Evolutionary conservation across 2,797 vertebrate species (phyloP).

Genomic region (Discoglossus pictus): DNA sequence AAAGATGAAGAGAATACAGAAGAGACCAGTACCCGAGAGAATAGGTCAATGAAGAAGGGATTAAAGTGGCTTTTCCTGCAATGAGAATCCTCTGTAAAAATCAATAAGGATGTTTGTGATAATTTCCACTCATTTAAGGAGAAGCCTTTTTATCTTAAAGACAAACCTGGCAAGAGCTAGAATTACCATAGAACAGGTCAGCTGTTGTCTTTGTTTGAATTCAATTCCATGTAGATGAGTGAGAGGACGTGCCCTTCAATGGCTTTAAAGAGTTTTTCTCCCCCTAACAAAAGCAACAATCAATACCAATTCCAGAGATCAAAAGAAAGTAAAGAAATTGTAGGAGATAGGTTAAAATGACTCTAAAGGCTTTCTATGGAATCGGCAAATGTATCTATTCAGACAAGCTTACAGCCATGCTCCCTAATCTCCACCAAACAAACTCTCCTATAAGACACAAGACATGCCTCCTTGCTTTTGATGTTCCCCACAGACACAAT

Average conservation of each 20-base stretch:
- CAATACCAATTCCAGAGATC: constrained; percentile 24
- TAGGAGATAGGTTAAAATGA: no score
- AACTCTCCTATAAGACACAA: no score
- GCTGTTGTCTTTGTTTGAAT: constrained; percentile 12
- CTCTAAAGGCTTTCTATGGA: no score
- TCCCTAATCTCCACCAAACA: no score
- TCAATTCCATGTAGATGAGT: constrained; percentile 39
- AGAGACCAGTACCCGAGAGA: neutral
- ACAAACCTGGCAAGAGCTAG: constrained; percentile 7
- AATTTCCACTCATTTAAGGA: constrained; percentile 35
- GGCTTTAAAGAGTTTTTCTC: neutral
- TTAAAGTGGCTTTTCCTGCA: constrained; percentile 14
- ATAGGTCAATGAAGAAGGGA: constrained; percentile 30
- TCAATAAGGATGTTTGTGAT: constrained; percentile 16
- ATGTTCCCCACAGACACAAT: no score
- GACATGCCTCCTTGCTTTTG: no score
- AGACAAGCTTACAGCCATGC: no score
- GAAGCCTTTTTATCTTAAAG: constrained; percentile 18
- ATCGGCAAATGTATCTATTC: no score
- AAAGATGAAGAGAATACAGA: no score
- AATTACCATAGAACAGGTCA: constrained; percentile 22
- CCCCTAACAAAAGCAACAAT: constrained; percentile 25
- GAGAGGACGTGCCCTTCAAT: constrained; percentile 20
- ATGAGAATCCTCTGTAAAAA: constrained; percentile 11
- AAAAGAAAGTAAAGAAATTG: constrained; percentile 10